phyloP scores from a whole-genome alignment of 2,888 invertebrate species.

The Lepidochitona cinerea region DNA sequence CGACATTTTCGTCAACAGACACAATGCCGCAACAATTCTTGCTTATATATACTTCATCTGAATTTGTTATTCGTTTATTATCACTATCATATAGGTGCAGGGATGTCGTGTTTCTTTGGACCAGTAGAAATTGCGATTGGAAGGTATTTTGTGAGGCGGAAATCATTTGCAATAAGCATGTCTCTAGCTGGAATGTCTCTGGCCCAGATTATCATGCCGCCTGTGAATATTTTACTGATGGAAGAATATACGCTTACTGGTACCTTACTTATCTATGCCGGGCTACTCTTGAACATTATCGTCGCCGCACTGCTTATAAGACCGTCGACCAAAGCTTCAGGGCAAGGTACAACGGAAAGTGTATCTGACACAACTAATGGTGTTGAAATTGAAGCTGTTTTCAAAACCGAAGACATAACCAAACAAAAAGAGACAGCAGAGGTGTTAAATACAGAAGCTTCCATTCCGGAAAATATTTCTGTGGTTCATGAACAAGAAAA shows the following conservation, averaged over 20 bases:
- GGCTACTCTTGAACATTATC: not conserved
- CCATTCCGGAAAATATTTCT: no score
- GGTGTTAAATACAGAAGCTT: not conserved
- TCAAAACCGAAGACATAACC: no score
- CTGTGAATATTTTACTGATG: not conserved
- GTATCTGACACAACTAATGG: not conserved
- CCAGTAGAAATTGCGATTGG: not conserved
- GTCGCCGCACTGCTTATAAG: not conserved
- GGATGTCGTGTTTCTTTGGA: not conserved
- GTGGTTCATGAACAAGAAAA: no score
- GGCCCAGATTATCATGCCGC: not conserved
- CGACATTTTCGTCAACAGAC: no score
- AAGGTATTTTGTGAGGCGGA: not conserved
- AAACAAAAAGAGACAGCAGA: no score
- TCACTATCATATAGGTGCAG: no score
- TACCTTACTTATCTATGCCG: not conserved
- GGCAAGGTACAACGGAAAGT: not conserved
- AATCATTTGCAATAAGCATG: not conserved
- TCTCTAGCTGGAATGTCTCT: not conserved
- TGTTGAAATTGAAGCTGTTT: no score
- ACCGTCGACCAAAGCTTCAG: not conserved
- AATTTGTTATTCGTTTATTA: no score
- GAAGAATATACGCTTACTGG: not conserved
- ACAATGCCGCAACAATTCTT: no score
- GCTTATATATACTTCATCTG: no score